Base-by-base conservation (phyloP, 2,113 vertebrate species). In the Ophiodon elongatus region DNA sequence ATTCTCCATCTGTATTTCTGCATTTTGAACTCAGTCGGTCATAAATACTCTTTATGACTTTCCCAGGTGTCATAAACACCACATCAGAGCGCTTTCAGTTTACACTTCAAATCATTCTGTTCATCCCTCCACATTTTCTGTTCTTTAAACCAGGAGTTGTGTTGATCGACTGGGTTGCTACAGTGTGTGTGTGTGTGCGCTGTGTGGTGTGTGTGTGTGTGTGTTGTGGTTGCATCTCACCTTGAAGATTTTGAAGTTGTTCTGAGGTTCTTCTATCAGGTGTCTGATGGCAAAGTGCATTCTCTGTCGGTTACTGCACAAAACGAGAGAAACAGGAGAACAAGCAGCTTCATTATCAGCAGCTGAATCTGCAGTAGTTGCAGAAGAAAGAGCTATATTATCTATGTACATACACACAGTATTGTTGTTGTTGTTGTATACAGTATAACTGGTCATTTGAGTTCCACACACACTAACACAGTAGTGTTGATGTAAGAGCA, bases 161-260 rank as follows among this genome's bases (percentile, higher is more conserved):
- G 8, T n/a, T 37, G 41, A 52, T 52, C 2, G 9, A 50, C 29
- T 13, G 45, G 39, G 39, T 41, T 2, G 2, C 9, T 10, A 11
- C 8, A 11, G n/a, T n/a, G n/a, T n/a, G n/a, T n/a, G n/a, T n/a
- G n/a, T n/a, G n/a, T n/a, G n/a, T n/a, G n/a, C n/a, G n/a, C n/a
- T n/a, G n/a, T n/a, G n/a, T n/a, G n/a, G n/a, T n/a, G n/a, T n/a
- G n/a, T n/a, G n/a, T n/a, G n/a, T n/a, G n/a, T n/a, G n/a, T n/a
- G n/a, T n/a, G n/a, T 6, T 11, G 43, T 1, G 41, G 2, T 8
- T 45, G 29, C 21, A 31, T 14, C 79, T 95, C 93, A 99, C 98
- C 97, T 99, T 99, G 91, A 99, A 99, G 89, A 99, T 97, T 94
- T 99, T 99, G 82, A 99, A 95, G 94, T 99, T 99, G 95, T 99